Evolutionary conservation across 2,113 vertebrate species (phyloP).

Genomic region (Tauraco erythrolophus): DNA sequence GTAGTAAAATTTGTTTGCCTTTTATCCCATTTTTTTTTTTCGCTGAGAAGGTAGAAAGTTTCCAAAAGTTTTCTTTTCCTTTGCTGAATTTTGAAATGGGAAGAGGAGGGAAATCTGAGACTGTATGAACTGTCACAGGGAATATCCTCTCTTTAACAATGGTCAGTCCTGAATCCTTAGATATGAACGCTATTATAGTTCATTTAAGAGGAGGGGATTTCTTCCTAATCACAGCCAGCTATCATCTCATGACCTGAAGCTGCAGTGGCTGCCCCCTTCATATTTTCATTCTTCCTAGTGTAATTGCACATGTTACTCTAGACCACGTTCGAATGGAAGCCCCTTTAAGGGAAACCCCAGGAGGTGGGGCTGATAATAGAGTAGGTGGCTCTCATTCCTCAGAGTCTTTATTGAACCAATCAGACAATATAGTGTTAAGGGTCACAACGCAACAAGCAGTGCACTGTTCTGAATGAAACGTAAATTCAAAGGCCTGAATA

Average conservation of each 20-base stretch:
- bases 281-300: slow-evolving; percentile 10
- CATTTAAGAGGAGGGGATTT: slow-evolving; percentile 33
- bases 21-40: neutral
- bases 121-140: neutral
- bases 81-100: neutral
- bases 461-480: neutral
- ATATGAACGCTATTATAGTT: neutral
- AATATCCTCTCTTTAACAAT: neutral
- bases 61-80: neutral
- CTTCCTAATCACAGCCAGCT: slow-evolving; percentile 39
- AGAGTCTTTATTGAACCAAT: slow-evolving; percentile 49
- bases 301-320: slow-evolving; percentile 22
- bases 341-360: slow-evolving; percentile 12
- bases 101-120: neutral
- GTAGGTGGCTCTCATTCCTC: slow-evolving; percentile 38
- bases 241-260: slow-evolving; percentile 38
- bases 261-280: slow-evolving; percentile 7
- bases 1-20: neutral
- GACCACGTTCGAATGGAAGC: slow-evolving; percentile 18
- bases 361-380: slow-evolving; percentile 31
- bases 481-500: slow-evolving; percentile 39
- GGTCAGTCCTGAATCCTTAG: neutral
- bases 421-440: neutral
- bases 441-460: neutral
- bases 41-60: neutral